A percentile compares a stretch with the other conserved stretches of the same genome.
Conservation (phyloP, 2,888 invertebrate species). For the Synergus umbraculus region DNA sequence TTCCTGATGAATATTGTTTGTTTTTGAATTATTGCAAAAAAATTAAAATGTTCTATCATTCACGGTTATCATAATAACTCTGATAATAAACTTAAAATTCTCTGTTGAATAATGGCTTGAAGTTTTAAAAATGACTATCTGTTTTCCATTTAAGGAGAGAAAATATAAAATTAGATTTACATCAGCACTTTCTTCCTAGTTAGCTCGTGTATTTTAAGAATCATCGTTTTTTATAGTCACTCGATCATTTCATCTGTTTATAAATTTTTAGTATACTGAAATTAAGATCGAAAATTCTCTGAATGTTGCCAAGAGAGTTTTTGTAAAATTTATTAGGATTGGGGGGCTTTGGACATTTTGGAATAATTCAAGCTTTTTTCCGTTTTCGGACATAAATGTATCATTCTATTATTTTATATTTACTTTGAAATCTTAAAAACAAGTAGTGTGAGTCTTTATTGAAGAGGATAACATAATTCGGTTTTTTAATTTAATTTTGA, state of each 20-base stretch:
- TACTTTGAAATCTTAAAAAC: not conserved
- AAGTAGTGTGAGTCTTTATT: too few species aligned
- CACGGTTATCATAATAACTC: not conserved
- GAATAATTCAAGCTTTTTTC: not conserved
- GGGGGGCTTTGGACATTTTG: not conserved
- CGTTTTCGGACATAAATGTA: too few species aligned
- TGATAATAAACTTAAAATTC: not conserved
- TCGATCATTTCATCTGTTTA: not conserved
- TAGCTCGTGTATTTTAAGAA: conserved; percentile 37
- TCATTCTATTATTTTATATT: too few species aligned
- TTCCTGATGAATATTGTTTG: conserved; percentile 47
- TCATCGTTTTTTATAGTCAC: conserved; percentile 1
- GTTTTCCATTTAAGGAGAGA: conserved; percentile 9
- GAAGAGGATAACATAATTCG: too few species aligned
- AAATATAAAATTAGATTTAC: conserved; percentile 37
- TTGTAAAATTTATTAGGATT: not conserved
- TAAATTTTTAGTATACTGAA: not conserved
- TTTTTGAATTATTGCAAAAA: conserved; percentile 43
- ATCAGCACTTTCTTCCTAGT: conserved; percentile 17
- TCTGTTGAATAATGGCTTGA: not conserved
- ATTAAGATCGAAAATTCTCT: not conserved
- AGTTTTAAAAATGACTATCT: not conserved
- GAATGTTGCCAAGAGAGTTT: not conserved
- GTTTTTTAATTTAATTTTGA: not conserved
- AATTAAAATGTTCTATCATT: not conserved